These are phyloP conservation scores for Euphonia xanthogaster DNA, from an alignment of 2,797 vertebrate genomes.

Conservation along the genomic window DNA sequence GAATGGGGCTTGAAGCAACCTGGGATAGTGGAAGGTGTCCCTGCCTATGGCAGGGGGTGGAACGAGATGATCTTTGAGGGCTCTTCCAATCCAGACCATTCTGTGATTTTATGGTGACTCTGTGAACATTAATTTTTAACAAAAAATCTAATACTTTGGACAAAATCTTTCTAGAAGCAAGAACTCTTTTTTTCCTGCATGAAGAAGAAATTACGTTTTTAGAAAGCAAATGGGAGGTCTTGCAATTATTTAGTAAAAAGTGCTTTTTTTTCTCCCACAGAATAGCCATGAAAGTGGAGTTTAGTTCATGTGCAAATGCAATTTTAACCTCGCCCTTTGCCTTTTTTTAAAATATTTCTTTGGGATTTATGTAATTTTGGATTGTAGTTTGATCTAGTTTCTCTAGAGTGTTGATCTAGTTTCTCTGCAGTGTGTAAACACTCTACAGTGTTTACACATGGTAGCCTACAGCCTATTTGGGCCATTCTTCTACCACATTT, in stretches of 20 bases:
- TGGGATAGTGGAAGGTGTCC: background rate
- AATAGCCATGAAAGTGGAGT: background rate
- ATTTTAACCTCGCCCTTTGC: background rate
- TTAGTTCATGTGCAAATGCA: background rate
- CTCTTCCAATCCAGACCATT: background rate
- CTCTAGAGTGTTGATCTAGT: background rate
- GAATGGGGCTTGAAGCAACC: background rate
- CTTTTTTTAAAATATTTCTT: background rate
- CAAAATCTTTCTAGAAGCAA: background rate
- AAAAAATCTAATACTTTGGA: background rate
- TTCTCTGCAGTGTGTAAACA: too few relatives aligned
- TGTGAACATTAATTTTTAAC: background rate
- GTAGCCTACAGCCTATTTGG: background rate
- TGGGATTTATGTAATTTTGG: background rate
- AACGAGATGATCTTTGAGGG: background rate
- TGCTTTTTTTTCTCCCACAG: background rate
- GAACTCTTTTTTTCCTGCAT: background rate
- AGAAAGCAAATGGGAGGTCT: background rate
- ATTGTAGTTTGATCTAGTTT: background rate
- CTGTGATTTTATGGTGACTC: background rate
- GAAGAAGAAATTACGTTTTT: background rate
- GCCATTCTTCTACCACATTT: background rate
- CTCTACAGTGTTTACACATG: background rate
- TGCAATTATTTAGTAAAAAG: background rate
- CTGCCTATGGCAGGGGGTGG: background rate